A percentile compares a stretch with the other conserved stretches of the same genome.
Conservation (phyloP, 1,140 invertebrate species). For the Leucophenga varia region DNA sequence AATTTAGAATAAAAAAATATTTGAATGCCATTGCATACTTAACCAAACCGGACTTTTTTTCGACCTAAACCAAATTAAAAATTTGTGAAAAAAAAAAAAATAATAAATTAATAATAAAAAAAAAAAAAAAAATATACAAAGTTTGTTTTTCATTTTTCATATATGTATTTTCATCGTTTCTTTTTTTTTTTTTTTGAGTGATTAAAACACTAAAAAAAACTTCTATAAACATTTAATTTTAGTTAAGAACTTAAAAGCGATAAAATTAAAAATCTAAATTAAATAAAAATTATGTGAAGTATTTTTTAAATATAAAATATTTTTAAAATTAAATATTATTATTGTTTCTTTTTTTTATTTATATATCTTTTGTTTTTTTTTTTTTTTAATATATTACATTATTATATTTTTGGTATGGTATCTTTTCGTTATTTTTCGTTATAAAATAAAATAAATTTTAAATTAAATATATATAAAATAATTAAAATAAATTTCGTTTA, state of each 20-base stretch:
- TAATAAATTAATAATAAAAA: conserved; percentile 11
- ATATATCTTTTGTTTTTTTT: background rate
- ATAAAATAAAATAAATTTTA: conserved; percentile 28
- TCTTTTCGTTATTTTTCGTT: conserved; percentile 8
- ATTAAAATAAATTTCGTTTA: conserved; percentile 39
- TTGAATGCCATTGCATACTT: too few relatives aligned
- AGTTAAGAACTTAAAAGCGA: background rate
- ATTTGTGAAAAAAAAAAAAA: conserved; percentile 27
- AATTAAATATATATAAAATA: conserved; percentile 27
- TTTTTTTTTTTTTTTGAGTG: too few relatives aligned
- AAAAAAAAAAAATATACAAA: conserved; percentile 11
- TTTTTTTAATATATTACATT: conserved; percentile 2
- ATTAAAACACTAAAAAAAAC: background rate
- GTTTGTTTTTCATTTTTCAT: background rate
- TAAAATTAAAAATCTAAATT: background rate
- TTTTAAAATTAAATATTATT: background rate
- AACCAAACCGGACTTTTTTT: background rate
- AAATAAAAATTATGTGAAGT: background rate
- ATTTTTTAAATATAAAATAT: background rate
- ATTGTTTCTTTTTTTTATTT: background rate
- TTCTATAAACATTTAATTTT: background rate
- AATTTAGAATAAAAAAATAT: conserved; percentile 27
- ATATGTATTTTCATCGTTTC: background rate
- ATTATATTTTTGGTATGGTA: conserved; percentile 5
- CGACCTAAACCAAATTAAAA: background rate